A percentile compares a stretch with the other conserved stretches of the same genome.
Evolutionary conservation across 2,797 vertebrate genomes (phyloP).

Genomic region (Diceros bicornis): DNA sequence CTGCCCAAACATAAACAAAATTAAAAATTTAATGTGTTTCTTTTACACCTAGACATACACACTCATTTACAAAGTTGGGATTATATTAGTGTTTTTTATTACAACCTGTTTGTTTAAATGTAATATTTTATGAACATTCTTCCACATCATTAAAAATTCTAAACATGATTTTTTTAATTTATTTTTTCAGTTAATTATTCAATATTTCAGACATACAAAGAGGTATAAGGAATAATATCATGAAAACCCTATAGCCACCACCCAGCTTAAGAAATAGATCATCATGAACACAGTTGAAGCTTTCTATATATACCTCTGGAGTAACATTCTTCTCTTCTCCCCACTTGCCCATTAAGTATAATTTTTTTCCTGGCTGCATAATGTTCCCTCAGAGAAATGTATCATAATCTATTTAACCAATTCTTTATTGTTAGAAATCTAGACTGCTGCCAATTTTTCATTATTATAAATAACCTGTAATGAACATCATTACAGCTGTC

Average conservation of each 20-base stretch:
- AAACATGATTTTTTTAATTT: background rate
- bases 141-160: background rate
- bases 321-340: background rate
- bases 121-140: constrained; percentile 15
- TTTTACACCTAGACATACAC: background rate
- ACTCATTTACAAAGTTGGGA: background rate
- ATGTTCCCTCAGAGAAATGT: background rate
- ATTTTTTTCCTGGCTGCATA: background rate
- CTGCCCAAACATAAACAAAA: background rate
- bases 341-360: background rate
- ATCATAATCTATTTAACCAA: background rate
- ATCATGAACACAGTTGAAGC: background rate
- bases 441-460: background rate
- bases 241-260: background rate
- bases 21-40: background rate
- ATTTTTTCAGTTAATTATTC: constrained; percentile 32
- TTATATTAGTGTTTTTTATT: background rate
- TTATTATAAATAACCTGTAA: background rate
- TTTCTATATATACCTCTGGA: background rate
- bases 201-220: constrained; percentile 14
- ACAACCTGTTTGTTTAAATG: background rate
- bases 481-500: background rate
- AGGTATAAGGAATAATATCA: background rate
- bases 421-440: background rate
- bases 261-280: constrained; percentile 25